Conservation (phyloP, 2,113 vertebrate species). For the Thalassarche chlororhynchos region DNA sequence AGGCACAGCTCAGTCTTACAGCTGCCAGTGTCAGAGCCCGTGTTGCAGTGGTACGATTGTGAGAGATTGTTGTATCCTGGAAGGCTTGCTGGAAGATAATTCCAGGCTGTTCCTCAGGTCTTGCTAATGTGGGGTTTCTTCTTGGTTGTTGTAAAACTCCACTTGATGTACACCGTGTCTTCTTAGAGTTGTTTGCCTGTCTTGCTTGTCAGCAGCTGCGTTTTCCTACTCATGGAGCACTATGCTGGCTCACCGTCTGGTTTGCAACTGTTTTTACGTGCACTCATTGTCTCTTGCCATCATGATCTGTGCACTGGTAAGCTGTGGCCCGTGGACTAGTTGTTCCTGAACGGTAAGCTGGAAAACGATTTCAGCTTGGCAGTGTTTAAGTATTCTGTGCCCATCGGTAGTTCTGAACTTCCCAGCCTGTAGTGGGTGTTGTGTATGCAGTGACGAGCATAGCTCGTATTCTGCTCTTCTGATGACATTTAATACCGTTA, state of each 20-base stretch:
- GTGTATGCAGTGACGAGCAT: accelerated
- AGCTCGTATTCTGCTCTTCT: background rate
- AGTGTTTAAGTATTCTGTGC: background rate
- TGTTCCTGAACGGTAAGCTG: background rate
- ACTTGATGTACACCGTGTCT: accelerated
- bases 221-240: background rate
- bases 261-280: background rate
- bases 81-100: background rate
- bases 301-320: accelerated
- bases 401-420: background rate
- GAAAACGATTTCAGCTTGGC: background rate
- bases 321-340: background rate
- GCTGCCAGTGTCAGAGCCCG: background rate
- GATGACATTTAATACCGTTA: background rate
- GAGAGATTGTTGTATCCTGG: background rate
- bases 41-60: accelerated
- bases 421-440: background rate
- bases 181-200: background rate
- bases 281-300: background rate
- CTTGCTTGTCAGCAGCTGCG: background rate
- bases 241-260: accelerated
- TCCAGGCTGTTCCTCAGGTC: background rate
- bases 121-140: background rate
- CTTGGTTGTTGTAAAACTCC: background rate
- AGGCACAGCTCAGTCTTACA: background rate